Conservation (phyloP, 2,888 invertebrate species). For the Drosophila mercatorum region DNA sequence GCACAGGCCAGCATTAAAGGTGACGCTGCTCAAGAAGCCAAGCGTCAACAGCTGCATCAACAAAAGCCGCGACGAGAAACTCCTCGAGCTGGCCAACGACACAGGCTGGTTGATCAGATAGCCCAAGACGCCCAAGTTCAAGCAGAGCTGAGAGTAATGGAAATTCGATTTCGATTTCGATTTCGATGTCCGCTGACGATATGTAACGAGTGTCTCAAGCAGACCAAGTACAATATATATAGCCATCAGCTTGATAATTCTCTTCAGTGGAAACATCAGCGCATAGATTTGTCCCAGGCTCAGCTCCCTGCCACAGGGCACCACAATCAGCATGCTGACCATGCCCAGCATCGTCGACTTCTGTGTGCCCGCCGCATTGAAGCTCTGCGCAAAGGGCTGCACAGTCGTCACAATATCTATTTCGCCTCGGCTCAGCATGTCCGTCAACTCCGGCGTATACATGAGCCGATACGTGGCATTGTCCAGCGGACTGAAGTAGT, state of each 20-base stretch:
- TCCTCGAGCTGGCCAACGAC: neutral
- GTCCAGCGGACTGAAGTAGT: accelerated
- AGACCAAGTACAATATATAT: slow-evolving; percentile 17
- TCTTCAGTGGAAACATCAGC: neutral
- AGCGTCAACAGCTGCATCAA: neutral
- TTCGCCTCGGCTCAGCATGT: neutral
- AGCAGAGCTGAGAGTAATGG: neutral
- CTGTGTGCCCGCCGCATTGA: neutral
- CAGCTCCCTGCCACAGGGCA: slow-evolving; percentile 47
- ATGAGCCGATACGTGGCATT: accelerated
- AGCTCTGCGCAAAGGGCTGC: neutral
- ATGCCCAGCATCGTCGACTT: neutral
- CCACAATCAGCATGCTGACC: slow-evolving; percentile 28
- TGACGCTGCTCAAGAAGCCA: slow-evolving; percentile 16
- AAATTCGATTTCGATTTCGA: no score
- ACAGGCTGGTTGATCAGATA: slow-evolving; percentile 13
- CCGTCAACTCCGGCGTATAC: neutral
- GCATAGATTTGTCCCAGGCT: slow-evolving; percentile 13
- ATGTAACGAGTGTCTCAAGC: neutral
- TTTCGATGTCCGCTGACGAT: no score
- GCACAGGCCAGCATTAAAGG: slow-evolving; percentile 24
- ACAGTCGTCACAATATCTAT: slow-evolving; percentile 36
- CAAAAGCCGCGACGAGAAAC: slow-evolving; percentile 10
- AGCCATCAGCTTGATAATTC: neutral
- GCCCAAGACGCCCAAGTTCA: slow-evolving; percentile 32